Percentiles rank a stretch among this genome's conserved stretches.
Evolutionary conservation across 2,888 invertebrate species (phyloP).

Genomic region (Priocnemis perturbator): DNA sequence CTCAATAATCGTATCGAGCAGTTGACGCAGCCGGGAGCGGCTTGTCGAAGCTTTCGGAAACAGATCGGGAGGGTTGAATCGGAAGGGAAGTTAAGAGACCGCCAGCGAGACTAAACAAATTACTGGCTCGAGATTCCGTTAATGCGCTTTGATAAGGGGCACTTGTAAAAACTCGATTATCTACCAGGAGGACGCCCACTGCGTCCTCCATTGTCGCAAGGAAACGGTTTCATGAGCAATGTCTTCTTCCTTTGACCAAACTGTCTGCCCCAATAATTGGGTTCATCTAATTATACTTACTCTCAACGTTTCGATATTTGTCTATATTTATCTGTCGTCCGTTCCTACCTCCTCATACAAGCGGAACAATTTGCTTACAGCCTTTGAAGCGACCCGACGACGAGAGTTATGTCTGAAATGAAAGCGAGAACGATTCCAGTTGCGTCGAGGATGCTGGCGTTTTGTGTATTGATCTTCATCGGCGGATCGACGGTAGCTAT

Average conservation of each 20-base stretch:
- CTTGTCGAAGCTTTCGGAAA: too few relatives aligned
- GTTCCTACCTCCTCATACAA: too few relatives aligned
- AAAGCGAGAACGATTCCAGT: conserved; percentile 18
- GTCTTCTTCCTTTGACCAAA: too few relatives aligned
- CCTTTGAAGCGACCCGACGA: too few relatives aligned
- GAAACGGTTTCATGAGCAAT: conserved; percentile 25
- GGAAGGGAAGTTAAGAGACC: neutral
- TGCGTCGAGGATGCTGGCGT: conserved; percentile 42
- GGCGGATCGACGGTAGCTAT: conserved; percentile 51
- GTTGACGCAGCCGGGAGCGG: too few relatives aligned
- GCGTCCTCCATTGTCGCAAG: neutral
- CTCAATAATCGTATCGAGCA: too few relatives aligned
- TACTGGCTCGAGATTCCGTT: neutral
- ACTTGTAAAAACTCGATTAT: neutral
- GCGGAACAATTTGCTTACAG: too few relatives aligned
- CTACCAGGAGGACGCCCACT: neutral
- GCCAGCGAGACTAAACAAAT: neutral
- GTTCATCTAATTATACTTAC: too few relatives aligned
- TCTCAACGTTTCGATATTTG: too few relatives aligned
- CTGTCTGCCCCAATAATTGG: too few relatives aligned
- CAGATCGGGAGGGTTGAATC: neutral
- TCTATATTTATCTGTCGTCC: too few relatives aligned
- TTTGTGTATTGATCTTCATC: conserved; percentile 53
- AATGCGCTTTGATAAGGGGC: neutral
- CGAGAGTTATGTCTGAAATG: too few relatives aligned